Evolutionary conservation across 2,888 invertebrate genomes (phyloP), one percentile per base, ranked within the genome.

Genomic region (Lasioglossum zephyrum): DNA sequence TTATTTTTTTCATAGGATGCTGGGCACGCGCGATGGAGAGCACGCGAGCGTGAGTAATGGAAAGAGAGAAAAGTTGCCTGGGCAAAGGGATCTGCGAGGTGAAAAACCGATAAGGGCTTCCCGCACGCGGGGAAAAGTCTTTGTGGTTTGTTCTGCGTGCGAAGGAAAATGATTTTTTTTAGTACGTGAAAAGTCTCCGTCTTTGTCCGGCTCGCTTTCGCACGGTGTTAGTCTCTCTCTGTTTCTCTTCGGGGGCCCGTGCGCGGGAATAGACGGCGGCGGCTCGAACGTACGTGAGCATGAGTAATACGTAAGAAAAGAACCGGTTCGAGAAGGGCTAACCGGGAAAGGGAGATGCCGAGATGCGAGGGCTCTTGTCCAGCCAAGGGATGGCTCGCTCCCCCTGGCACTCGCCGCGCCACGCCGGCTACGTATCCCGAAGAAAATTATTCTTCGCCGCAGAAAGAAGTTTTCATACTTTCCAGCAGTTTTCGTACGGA

Each of bases 51-150:
- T 87, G 84, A 86, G 79, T 76, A 86, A 81, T 78, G 57, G 44
- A 83, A 83, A 82, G 73, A 79, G 79, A 73, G 78, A 69, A 66
- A 69, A 66, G 16, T 18, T 47, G 39, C 72, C 74, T 75, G 72
- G 66, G 87, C 76, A 18, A 86, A 86, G 86, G 86, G 87, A 87
- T 80, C 83, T 79, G 81, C 78, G 76, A 81, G 77, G 87, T 80
- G 86, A 86, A 87, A 87, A 87, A 83, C 87, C 87, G 87, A 87
- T 87, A 87, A 87, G 87, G 82, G 83, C 81, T 79, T 47, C 53
- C 53, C 53, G 26, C 70, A 69, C 80, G 31, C 74, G 74, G 76
- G 60, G 41, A 44, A 81, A 85, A 78, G 83, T 87, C 87, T 87
- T 87, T 86, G 86, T 86, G 79, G 81, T 77, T 82, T 79, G 77